Conservation (phyloP, 2,888 invertebrate genomes). For the Neocrepidodera transversa region DNA sequence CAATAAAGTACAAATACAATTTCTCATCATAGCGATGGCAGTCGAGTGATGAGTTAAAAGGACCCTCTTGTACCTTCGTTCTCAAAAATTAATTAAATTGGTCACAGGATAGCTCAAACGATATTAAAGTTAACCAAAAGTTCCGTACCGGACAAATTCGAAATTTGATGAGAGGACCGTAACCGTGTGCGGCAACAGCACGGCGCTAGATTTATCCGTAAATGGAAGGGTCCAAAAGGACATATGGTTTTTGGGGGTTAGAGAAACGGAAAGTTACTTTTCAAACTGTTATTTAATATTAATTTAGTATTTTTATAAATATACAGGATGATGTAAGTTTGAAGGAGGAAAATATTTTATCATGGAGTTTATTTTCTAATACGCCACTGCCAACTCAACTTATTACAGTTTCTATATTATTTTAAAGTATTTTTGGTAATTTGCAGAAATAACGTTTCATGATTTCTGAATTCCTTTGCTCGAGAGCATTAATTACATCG, state of each 20-base stretch:
- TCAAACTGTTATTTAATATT: too few species aligned
- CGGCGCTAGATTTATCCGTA: constrained; percentile 9
- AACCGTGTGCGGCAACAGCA: constrained; percentile 4
- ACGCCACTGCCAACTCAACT: too few species aligned
- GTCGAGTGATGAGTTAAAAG: too few species aligned
- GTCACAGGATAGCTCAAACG: constrained; percentile 11
- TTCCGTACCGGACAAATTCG: constrained; percentile 16
- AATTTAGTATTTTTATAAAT: too few species aligned
- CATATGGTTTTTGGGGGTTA: not conserved
- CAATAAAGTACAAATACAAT: too few species aligned
- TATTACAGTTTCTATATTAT: not conserved
- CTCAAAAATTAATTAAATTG: constrained; percentile 20
- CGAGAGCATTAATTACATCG: not conserved
- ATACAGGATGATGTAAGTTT: too few species aligned
- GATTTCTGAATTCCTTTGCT: not conserved
- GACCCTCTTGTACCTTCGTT: not conserved
- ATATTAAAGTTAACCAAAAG: constrained; percentile 20
- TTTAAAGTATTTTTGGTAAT: not conserved
- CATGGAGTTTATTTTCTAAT: too few species aligned
- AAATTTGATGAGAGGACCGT: constrained; percentile 16
- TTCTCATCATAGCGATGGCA: too few species aligned
- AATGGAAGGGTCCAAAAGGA: constrained; percentile 12
- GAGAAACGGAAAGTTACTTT: too few species aligned
- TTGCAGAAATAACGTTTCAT: not conserved
- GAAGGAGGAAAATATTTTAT: too few species aligned